Evolutionary conservation across 1,140 invertebrate species (phyloP).

Genomic region (Aphelinus certus): DNA sequence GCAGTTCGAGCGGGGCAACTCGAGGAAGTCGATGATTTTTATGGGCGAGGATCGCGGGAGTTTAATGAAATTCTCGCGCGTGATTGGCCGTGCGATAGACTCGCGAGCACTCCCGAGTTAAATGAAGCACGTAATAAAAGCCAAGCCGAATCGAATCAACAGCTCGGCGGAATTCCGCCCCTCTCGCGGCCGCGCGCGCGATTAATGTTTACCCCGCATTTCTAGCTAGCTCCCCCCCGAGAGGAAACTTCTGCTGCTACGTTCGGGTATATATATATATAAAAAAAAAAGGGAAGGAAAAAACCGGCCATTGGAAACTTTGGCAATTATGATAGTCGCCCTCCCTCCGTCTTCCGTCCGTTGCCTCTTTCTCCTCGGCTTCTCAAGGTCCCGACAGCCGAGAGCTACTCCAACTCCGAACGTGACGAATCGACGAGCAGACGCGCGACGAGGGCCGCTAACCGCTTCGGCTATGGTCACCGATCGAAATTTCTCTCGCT

Average conservation of each 20-base stretch:
- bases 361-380: neutral
- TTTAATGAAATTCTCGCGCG: constrained; percentile 19
- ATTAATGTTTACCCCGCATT: constrained; percentile 21
- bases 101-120: constrained; percentile 13
- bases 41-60: neutral
- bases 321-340: constrained; percentile 25
- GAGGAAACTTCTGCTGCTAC: neutral
- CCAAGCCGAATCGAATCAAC: neutral
- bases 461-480: neutral
- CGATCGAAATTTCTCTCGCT: neutral
- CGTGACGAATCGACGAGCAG: constrained; percentile 11
- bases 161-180: neutral
- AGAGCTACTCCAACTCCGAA: neutral
- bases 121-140: constrained; percentile 36
- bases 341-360: neutral
- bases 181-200: neutral
- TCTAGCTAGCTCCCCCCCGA: neutral
- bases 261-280: neutral
- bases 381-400: neutral
- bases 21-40: too few relatives aligned
- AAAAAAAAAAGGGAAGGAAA: neutral
- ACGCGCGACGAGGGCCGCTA: too few relatives aligned
- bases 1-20: too few relatives aligned
- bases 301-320: constrained; percentile 20
- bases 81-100: constrained; percentile 14